phyloP scores from a whole-genome alignment of 2,113 vertebrate genomes.

The Vombatus ursinus region DNA sequence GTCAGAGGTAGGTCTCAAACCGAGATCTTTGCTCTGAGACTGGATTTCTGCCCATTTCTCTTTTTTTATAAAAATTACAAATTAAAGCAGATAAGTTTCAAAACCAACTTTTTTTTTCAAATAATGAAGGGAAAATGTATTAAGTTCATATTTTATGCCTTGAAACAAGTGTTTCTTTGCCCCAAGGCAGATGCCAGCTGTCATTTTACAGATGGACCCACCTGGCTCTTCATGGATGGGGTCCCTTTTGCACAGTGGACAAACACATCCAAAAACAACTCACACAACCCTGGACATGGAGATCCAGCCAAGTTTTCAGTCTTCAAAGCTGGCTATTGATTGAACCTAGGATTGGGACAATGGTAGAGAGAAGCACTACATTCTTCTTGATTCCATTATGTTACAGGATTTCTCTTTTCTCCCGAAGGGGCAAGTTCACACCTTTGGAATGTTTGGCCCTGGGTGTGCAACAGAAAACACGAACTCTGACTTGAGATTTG shows the following conservation, averaged over 20 bases:
- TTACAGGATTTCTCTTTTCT: conserved; percentile 23
- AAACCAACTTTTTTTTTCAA: not conserved
- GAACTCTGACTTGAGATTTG: conserved; percentile 20
- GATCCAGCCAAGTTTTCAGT: not conserved
- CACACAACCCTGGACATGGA: not conserved
- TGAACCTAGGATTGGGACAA: conserved; percentile 1
- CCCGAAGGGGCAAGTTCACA: conserved; percentile 29
- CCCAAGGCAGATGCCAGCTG: not conserved
- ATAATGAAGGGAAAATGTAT: not conserved
- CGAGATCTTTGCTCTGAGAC: not conserved
- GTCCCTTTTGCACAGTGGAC: not conserved
- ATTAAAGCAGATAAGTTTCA: not conserved
- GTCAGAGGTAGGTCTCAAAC: not conserved
- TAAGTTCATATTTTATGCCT: conserved; percentile 20
- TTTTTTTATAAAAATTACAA: not conserved
- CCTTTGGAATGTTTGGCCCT: not conserved
- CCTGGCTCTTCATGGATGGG: not conserved
- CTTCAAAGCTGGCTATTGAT: conserved; percentile 6
- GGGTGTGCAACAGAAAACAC: conserved; percentile 5
- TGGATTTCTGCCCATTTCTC: not conserved
- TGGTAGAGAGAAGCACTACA: not conserved
- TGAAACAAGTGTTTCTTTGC: not conserved
- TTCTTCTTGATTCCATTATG: conserved; percentile 53
- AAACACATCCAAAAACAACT: not conserved
- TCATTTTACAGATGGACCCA: not conserved